Conservation (phyloP, 2,113 vertebrate species). For the Laticauda colubrina region DNA sequence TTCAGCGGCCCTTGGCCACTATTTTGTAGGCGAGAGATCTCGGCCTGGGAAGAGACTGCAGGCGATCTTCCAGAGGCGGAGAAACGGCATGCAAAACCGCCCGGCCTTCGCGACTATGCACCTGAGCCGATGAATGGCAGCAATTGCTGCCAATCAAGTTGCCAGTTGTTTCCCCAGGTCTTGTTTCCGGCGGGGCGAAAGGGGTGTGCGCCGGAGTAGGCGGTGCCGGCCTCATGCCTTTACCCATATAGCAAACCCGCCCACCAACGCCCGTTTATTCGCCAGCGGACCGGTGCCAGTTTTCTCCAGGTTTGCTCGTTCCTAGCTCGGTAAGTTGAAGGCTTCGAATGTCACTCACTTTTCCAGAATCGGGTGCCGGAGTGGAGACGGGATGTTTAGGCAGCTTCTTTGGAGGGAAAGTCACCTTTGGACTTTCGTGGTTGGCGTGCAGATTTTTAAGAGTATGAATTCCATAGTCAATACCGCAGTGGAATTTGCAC, state of each 20-base stretch:
- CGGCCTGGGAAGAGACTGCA: background rate
- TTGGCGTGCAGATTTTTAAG: background rate
- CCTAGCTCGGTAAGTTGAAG: background rate
- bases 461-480: background rate
- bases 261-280: background rate
- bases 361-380: background rate
- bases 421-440: background rate
- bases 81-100: background rate
- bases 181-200: background rate
- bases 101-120: background rate
- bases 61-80: background rate
- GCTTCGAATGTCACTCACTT: background rate
- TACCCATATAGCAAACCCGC: background rate
- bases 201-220: background rate
- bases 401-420: background rate
- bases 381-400: background rate
- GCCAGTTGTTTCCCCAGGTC: background rate
- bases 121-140: background rate
- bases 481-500: background rate
- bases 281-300: background rate
- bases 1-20: background rate
- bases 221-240: background rate
- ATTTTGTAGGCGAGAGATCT: background rate
- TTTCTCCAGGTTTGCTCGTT: background rate
- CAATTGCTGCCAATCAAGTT: background rate